Evolutionary conservation across 2,797 vertebrate species (phyloP).

Genomic region (Tinamus major): DNA sequence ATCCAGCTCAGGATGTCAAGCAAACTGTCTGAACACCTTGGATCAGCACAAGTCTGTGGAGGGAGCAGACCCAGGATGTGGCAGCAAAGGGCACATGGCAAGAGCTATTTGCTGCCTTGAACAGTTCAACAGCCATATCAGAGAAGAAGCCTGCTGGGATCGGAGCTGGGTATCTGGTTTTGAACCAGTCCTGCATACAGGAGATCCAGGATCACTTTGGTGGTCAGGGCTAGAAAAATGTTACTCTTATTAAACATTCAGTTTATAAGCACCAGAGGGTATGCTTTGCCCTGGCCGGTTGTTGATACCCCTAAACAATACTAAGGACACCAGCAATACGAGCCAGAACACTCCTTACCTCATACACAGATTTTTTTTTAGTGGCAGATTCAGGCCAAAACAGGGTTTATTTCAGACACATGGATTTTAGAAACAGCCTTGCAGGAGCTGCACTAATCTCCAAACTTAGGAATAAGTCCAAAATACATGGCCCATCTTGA

Average conservation of each 20-base stretch:
- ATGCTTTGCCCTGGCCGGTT: neutral
- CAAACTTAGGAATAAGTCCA: neutral
- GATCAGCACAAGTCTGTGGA: neutral
- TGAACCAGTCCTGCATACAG: neutral
- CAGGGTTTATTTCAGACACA: neutral
- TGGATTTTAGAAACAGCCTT: neutral
- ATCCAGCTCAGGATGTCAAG: neutral
- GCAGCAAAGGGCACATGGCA: neutral
- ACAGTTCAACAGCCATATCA: fast-evolving
- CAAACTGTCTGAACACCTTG: neutral
- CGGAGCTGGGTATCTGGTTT: neutral
- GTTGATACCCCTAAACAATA: neutral
- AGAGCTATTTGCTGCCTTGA: neutral
- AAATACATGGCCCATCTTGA: neutral
- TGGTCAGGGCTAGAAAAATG: neutral
- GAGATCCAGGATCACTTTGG: neutral
- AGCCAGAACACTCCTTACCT: neutral
- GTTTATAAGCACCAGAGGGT: neutral
- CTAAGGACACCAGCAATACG: neutral
- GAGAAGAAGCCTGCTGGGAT: neutral
- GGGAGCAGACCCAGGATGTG: neutral
- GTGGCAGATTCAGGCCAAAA: neutral
- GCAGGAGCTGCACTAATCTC: neutral
- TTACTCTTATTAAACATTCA: neutral
- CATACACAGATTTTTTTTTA: neutral